These are phyloP conservation scores for Seriola rivoliana DNA, from an alignment of 2,113 vertebrate species.

Conservation along the genomic window DNA sequence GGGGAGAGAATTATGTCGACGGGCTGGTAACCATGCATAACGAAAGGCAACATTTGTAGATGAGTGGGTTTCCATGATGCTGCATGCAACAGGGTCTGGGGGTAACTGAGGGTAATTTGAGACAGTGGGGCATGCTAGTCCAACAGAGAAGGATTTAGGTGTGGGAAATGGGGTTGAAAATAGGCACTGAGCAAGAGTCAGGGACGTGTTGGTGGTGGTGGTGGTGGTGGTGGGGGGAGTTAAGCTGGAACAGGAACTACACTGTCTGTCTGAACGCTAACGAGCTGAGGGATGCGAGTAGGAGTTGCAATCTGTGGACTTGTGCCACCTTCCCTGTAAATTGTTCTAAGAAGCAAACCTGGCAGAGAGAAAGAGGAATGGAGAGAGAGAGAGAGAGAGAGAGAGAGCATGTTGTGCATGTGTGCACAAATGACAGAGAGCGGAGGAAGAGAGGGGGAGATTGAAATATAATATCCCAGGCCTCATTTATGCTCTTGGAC, in stretches of 20 bases:
- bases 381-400: background rate
- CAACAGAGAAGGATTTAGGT: constrained; percentile 6
- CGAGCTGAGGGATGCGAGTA: constrained; percentile 41
- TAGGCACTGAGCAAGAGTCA: constrained; percentile 28
- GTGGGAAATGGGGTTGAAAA: constrained; percentile 47
- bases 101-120: constrained; percentile 46
- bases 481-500: constrained; percentile 46
- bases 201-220: constrained; percentile 12
- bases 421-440: constrained; percentile 14
- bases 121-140: constrained; percentile 25
- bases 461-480: constrained; percentile 33
- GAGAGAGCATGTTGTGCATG: constrained; percentile 23
- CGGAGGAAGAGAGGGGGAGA: constrained; percentile 23
- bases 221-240: background rate
- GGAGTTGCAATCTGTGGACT: constrained; percentile 41
- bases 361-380: background rate
- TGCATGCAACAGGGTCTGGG: background rate
- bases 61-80: constrained; percentile 42
- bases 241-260: constrained; percentile 2
- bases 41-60: constrained; percentile 47
- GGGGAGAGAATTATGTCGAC: constrained; percentile 47
- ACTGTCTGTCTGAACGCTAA: constrained; percentile 48
- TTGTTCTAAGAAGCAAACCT: constrained; percentile 31
- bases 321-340: constrained; percentile 35
- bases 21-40: constrained; percentile 22